A percentile compares a stretch with the other conserved stretches of the same genome.
These are phyloP conservation scores for Acanthosepion esculentum DNA, from an alignment of 2,888 invertebrate genomes.

Conservation along the genomic window DNA sequence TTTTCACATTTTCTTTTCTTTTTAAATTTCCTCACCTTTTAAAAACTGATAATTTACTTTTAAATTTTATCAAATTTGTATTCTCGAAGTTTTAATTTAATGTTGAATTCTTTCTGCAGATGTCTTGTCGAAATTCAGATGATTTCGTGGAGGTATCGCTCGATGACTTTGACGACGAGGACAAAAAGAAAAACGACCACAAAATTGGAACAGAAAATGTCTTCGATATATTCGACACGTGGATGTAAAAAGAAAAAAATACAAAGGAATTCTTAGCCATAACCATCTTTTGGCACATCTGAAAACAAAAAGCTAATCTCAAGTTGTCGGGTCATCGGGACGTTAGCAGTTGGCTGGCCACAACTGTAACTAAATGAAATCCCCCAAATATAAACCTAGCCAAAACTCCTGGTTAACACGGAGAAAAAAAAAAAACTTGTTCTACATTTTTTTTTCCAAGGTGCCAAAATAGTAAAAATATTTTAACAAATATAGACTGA, in stretches of 20 bases:
- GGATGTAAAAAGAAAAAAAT: neutral
- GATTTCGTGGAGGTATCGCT: neutral
- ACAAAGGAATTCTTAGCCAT: no score
- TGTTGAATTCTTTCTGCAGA: neutral
- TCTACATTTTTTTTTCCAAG: neutral
- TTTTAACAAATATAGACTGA: no score
- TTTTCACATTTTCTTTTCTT: no score
- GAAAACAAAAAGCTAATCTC: neutral
- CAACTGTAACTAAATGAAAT: neutral
- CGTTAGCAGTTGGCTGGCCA: neutral
- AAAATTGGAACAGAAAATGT: neutral
- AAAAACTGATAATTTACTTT: no score
- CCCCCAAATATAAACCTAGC: neutral
- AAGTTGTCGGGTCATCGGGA: neutral
- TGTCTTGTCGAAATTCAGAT: neutral
- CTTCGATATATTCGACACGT: neutral
- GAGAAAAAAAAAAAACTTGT: neutral
- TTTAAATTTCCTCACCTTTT: no score
- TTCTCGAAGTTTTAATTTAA: neutral
- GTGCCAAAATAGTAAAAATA: neutral
- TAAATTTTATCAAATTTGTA: neutral
- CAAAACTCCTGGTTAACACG: neutral
- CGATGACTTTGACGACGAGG: neutral
- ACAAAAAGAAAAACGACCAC: neutral
- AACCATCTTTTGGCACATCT: neutral